Conservation (phyloP, 2,113 vertebrate species). For the Rutilus rutilus region DNA sequence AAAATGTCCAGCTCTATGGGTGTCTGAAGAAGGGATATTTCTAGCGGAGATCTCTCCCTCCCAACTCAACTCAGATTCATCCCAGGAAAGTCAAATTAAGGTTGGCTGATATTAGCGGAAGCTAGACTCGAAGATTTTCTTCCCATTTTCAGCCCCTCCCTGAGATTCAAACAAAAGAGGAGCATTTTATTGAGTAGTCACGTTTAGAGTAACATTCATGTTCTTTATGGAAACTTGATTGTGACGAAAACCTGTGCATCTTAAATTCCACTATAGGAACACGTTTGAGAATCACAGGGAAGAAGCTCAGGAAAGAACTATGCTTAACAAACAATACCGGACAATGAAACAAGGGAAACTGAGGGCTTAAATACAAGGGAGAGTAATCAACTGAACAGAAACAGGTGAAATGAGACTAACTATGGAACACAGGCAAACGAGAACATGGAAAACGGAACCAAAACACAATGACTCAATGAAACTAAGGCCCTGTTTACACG, state of each 20-base stretch:
- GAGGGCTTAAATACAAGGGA: no score
- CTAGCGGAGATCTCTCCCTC: background rate
- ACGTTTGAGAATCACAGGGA: no score
- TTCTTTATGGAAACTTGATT: constrained; percentile 75
- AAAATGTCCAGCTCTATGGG: constrained; percentile 19
- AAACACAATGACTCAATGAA: no score
- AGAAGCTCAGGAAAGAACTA: no score
- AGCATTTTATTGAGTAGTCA: constrained; percentile 51
- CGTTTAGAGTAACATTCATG: constrained; percentile 72
- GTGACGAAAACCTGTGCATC: constrained; percentile 64
- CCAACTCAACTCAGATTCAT: background rate
- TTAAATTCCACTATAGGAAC: no score
- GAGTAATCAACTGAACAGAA: no score
- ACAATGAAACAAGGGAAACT: no score
- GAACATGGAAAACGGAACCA: no score
- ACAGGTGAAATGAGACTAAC: no score
- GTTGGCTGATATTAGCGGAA: constrained; percentile 1
- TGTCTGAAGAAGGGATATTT: background rate
- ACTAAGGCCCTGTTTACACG: no score
- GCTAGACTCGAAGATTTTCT: background rate
- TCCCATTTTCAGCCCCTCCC: background rate
- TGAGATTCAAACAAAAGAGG: background rate
- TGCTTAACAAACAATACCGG: no score
- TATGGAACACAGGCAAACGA: no score
- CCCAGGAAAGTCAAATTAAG: constrained; percentile 38